Evolutionary conservation across 2,113 vertebrate species (phyloP).

Genomic region (Syngnathus typhle): DNA sequence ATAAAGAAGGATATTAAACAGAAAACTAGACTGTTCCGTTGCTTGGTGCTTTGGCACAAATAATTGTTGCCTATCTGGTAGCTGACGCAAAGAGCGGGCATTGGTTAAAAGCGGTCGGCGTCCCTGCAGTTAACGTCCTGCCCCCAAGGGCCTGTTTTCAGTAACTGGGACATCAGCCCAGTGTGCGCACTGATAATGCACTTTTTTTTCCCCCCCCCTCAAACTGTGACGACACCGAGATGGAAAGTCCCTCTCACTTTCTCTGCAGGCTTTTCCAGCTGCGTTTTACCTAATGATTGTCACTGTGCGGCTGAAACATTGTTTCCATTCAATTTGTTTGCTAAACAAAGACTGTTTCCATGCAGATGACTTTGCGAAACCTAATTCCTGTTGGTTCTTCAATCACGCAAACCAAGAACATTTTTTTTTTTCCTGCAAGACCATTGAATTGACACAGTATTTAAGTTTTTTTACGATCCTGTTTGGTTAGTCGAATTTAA

Average conservation of each 20-base stretch:
- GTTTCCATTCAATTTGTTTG: not conserved
- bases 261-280: conserved; percentile 47
- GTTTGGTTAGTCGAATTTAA: not conserved
- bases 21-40: not conserved
- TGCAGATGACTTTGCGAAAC: not conserved
- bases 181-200: conserved; percentile 6
- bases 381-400: not conserved
- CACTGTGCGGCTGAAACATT: not conserved
- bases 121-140: conserved; percentile 20
- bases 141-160: conserved; percentile 24
- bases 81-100: conserved; percentile 8
- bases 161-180: conserved; percentile 52
- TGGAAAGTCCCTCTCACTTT: conserved; percentile 54
- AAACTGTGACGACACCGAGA: conserved; percentile 34
- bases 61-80: not conserved
- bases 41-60: not conserved
- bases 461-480: not conserved
- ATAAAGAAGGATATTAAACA: not conserved
- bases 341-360: not conserved
- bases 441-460: not conserved
- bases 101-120: conserved; percentile 29
- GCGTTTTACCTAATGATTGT: conserved; percentile 41
- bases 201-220: not conserved
- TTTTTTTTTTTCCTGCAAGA: not conserved
- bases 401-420: not conserved